A percentile compares a stretch with the other conserved stretches of the same genome.
phyloP scores from a whole-genome alignment of 2,888 invertebrate species.

The Blastobasis lacticolella region DNA sequence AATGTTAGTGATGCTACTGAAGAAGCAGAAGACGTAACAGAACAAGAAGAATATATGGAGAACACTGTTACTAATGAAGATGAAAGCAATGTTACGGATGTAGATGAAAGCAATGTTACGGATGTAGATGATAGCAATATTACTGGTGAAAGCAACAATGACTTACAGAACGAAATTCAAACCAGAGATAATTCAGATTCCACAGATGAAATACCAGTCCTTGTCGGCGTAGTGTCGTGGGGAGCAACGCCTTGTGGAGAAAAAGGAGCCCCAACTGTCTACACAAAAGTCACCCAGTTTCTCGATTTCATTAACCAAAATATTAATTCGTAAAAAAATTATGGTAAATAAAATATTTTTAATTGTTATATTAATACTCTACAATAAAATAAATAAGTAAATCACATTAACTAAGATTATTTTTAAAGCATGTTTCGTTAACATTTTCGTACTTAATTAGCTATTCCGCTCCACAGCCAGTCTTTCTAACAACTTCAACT shows the following conservation, averaged over 20 bases:
- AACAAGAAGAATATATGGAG: slow-evolving; percentile 9
- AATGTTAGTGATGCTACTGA: slow-evolving; percentile 2
- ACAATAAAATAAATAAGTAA: no score
- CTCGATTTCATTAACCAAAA: slow-evolving; percentile 55
- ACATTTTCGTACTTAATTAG: no score
- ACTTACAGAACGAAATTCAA: background rate
- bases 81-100: slow-evolving; percentile 14
- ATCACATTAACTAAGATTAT: no score
- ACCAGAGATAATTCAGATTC: slow-evolving; percentile 11
- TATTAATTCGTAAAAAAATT: slow-evolving; percentile 15
- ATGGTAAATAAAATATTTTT: no score
- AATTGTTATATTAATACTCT: no score
- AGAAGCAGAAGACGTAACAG: slow-evolving; percentile 2
- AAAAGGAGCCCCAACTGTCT: slow-evolving; percentile 67
- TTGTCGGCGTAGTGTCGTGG: slow-evolving; percentile 75
- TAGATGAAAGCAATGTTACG: slow-evolving; percentile 7
- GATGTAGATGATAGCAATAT: no score
- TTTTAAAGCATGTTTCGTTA: no score
- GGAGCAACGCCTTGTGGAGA: slow-evolving; percentile 68
- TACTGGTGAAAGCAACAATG: no score
- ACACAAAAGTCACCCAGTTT: slow-evolving; percentile 64
- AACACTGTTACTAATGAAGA: slow-evolving; percentile 15
- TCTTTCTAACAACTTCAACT: no score
- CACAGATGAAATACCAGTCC: slow-evolving; percentile 27
- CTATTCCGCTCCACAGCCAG: no score